Conservation (phyloP, 2,888 invertebrate genomes). For the Noctua janthina region DNA sequence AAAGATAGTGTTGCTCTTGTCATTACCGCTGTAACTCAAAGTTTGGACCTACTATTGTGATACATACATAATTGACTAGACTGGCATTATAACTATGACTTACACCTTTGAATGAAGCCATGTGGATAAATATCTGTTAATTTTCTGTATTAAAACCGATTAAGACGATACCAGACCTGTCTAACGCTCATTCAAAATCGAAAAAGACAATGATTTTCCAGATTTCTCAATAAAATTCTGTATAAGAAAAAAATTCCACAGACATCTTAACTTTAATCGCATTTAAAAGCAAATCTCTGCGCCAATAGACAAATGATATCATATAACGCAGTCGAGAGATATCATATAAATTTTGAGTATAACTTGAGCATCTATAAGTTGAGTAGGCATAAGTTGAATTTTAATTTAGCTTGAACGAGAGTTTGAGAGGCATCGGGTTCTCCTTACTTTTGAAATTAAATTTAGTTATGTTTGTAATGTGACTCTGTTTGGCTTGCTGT, state of each 20-base stretch:
- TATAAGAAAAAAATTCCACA: not conserved
- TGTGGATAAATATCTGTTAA: fast-evolving
- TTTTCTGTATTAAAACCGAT: not conserved
- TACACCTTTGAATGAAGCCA: not conserved
- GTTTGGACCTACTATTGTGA: not conserved
- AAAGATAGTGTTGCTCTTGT: not conserved
- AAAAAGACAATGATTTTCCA: not conserved
- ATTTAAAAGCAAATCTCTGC: slow-evolving; percentile 42
- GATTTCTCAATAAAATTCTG: not conserved
- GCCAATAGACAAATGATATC: slow-evolving; percentile 52
- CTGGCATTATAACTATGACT: not conserved
- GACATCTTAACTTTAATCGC: slow-evolving; percentile 23
- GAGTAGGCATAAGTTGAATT: slow-evolving; percentile 60
- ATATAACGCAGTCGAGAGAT: slow-evolving; percentile 55
- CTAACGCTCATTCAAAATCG: not conserved
- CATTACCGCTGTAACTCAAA: not conserved
- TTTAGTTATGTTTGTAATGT: slow-evolving; percentile 66
- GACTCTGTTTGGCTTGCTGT: slow-evolving; percentile 64
- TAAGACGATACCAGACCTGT: not conserved
- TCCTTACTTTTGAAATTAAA: slow-evolving; percentile 72
- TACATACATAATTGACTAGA: not conserved
- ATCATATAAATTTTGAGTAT: slow-evolving; percentile 66
- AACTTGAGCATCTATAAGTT: slow-evolving; percentile 51
- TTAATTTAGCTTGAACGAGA: slow-evolving; percentile 71
- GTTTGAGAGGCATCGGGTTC: slow-evolving; percentile 70